Evolutionary conservation across 2,113 vertebrate species (phyloP).

Genomic region (Todiramphus chloris): DNA sequence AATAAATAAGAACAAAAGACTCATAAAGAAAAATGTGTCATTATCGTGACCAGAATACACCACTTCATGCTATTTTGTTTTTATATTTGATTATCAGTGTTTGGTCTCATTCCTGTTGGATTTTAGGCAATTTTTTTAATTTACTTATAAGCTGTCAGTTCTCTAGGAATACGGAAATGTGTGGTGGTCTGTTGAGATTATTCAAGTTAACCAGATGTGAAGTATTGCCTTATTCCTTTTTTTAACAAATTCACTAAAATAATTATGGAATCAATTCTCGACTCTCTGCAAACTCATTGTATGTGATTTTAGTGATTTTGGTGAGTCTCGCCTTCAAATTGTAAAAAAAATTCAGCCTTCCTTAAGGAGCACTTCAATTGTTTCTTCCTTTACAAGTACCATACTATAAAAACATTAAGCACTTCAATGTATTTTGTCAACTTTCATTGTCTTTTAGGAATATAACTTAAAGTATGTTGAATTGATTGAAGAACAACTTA

Average conservation of each 20-base stretch:
- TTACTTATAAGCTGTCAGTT: background rate
- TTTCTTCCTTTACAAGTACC: background rate
- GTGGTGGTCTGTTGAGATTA: background rate
- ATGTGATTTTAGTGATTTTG: background rate
- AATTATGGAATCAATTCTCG: background rate
- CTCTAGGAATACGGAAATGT: background rate
- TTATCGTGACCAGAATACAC: background rate
- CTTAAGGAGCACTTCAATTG: background rate
- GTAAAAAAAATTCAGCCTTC: background rate
- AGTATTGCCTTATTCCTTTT: background rate
- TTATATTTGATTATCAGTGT: background rate
- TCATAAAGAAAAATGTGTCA: background rate
- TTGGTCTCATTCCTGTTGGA: background rate
- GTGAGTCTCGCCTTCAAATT: background rate
- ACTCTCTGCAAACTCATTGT: background rate
- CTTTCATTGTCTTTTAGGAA: conserved; percentile 70
- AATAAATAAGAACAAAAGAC: background rate
- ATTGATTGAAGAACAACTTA: conserved; percentile 95
- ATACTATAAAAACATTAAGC: background rate
- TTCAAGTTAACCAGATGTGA: background rate
- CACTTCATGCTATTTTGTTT: background rate
- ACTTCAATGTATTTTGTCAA: background rate
- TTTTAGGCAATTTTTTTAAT: background rate
- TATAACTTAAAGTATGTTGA: conserved; percentile 98
- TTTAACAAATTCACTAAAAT: background rate